These are phyloP conservation scores for Reticulitermes lucifugus DNA, from an alignment of 2,888 invertebrate genomes.

Conservation along the genomic window DNA sequence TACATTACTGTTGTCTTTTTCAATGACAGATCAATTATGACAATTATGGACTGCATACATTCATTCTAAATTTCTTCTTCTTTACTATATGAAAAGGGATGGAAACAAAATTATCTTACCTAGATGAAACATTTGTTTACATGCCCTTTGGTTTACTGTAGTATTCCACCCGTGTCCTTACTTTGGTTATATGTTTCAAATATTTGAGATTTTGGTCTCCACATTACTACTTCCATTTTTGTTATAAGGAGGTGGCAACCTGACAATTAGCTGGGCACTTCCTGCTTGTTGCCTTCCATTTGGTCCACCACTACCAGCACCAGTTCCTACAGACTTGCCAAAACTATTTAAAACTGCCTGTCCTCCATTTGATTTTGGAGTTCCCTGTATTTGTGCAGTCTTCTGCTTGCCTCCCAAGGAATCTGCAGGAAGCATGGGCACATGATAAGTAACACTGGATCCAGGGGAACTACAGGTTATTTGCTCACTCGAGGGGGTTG, in stretches of 20 bases:
- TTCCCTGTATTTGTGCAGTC: not conserved
- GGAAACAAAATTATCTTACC: slow-evolving; percentile 17
- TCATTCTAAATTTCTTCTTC: not conserved
- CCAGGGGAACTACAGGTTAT: not conserved
- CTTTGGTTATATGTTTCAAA: slow-evolving; percentile 40
- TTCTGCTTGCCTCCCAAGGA: not conserved
- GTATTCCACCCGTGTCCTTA: not conserved
- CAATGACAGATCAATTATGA: too few relatives aligned
- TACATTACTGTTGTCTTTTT: too few relatives aligned
- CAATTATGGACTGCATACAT: too few relatives aligned
- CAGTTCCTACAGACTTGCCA: slow-evolving; percentile 17
- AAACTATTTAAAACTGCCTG: slow-evolving; percentile 9
- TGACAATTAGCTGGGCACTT: slow-evolving; percentile 61
- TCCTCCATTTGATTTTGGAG: slow-evolving; percentile 19
- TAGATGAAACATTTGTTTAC: not conserved
- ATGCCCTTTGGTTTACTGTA: slow-evolving; percentile 16
- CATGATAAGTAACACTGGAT: not conserved
- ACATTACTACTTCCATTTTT: slow-evolving; percentile 35
- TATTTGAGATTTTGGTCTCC: slow-evolving; percentile 50
- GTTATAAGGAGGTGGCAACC: slow-evolving; percentile 57
- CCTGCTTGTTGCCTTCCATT: slow-evolving; percentile 21
- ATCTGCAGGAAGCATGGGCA: not conserved
- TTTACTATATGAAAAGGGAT: not conserved
- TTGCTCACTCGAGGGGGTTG: not conserved
- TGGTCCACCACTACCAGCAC: not conserved